Evolutionary conservation across 2,888 invertebrate genomes (phyloP).

Genomic region (Agonopterix alstromeriana): DNA sequence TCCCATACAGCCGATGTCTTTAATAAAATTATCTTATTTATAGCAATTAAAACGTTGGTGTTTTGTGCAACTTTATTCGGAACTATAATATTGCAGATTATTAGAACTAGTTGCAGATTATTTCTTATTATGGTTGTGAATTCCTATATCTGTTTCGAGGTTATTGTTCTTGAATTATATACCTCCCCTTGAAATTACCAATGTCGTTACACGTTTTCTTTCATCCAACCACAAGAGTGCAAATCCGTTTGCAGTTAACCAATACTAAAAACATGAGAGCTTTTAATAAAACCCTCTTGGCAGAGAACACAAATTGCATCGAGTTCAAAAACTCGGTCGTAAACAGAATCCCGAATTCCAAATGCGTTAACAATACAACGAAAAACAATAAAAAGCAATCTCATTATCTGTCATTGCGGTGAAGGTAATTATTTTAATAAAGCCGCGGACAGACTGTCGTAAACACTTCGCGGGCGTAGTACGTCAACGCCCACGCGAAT

Average conservation of each 20-base stretch:
- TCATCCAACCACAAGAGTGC: too few species aligned
- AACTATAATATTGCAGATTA: too few species aligned
- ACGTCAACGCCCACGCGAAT: constrained; percentile 37
- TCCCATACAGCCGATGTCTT: too few species aligned
- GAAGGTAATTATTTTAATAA: constrained; percentile 52
- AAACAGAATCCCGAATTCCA: constrained; percentile 10
- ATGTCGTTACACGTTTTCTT: background rate
- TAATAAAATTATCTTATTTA: too few species aligned
- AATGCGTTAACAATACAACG: constrained; percentile 15
- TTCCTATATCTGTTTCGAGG: too few species aligned
- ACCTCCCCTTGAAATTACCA: background rate
- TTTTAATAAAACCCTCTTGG: background rate
- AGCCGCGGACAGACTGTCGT: constrained; percentile 34
- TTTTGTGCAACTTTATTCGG: too few species aligned
- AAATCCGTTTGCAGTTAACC: too few species aligned
- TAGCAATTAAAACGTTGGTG: too few species aligned
- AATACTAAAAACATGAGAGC: too few species aligned
- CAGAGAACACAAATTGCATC: background rate
- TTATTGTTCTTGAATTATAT: too few species aligned
- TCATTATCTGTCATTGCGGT: constrained; percentile 26
- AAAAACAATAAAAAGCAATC: constrained; percentile 28
- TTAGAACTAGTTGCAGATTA: too few species aligned
- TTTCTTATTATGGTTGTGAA: too few species aligned
- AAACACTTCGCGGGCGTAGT: constrained; percentile 32
- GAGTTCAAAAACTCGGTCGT: background rate